Evolutionary conservation across 2,888 invertebrate species (phyloP), one percentile per base, ranked within the genome.

Genomic region (Nomada fucata): DNA sequence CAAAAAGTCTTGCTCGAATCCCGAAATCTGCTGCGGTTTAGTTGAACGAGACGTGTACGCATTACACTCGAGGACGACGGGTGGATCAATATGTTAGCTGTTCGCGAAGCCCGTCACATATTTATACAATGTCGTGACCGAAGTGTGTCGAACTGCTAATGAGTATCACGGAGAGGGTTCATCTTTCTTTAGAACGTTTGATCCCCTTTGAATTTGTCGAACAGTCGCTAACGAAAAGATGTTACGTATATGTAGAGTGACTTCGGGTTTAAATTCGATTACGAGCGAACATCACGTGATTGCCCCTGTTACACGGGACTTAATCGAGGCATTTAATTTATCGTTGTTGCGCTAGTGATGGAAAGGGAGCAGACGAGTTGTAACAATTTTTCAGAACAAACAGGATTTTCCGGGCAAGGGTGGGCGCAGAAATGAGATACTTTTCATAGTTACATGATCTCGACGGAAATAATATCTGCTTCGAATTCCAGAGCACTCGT

Each of bases 61-160:
- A 71, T 63, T 59, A 52, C 63, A 36, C 67, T 60, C 67, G 64
- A 76, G 81, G 69, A 71, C 53, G 70, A 44, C 69, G 69, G n/a
- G 15, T 50, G 81, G 83, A 81, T 83, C 83, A 81, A 83, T 83
- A 83, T 81, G 76, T 81, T 72, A 65, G 64, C 68, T 26, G 79
- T 61, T 72, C 82, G 76, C 60, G 76, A 72, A 83, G 81, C 72
- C 81, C 65, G 69, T 57, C 52, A 53, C 72, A 61, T 53, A 76
- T 73, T 80, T 83, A 81, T 80, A 61, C 81, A 83, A 81, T 69
- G 36, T 63, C 47, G 36, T 61, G 50, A 13, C 13, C 36, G 9
- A 44, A 70, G 44, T 61, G 13, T 50, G 44, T 23, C 44, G n/a
- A 53, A 15, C 53, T 26, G 23, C 53, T 68, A 57, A 73, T n/a